Percentiles rank a stretch among this genome's conserved stretches.
Conservation (phyloP, 1,140 invertebrate species). For the Tetraneura akinire region DNA sequence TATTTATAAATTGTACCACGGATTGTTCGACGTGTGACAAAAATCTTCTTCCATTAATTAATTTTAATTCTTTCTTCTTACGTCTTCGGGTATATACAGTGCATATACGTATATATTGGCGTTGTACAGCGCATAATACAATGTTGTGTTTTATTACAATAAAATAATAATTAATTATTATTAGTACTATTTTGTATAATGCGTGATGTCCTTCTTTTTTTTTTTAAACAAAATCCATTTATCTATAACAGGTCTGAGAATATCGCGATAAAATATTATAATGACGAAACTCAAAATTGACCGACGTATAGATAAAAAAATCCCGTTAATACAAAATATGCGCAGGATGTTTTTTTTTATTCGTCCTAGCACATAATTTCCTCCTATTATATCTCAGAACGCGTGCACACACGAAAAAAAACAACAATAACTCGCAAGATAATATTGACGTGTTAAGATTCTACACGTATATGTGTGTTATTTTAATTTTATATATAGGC, state of each 20-base stretch:
- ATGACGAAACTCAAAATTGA: neutral
- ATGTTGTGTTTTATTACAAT: neutral
- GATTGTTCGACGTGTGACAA: neutral
- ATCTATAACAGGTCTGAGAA: neutral
- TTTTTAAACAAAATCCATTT: neutral
- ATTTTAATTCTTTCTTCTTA: slow-evolving; percentile 8
- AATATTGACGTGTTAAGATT: neutral
- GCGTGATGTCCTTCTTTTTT: no score
- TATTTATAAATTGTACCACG: slow-evolving; percentile 32
- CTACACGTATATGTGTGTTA: neutral
- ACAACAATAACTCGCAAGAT: slow-evolving; percentile 9
- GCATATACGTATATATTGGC: neutral
- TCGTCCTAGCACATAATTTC: neutral
- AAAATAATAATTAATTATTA: neutral
- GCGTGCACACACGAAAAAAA: neutral
- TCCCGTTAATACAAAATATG: neutral
- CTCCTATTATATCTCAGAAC: neutral
- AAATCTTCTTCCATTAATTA: neutral
- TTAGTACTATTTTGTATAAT: neutral
- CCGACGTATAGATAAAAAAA: neutral
- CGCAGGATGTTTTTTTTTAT: neutral
- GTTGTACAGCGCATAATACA: neutral
- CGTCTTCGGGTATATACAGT: no score
- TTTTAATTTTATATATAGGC: neutral
- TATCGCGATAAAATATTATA: neutral